Conservation (phyloP, 2,888 invertebrate species). For the Ornithoptera alexandrae region DNA sequence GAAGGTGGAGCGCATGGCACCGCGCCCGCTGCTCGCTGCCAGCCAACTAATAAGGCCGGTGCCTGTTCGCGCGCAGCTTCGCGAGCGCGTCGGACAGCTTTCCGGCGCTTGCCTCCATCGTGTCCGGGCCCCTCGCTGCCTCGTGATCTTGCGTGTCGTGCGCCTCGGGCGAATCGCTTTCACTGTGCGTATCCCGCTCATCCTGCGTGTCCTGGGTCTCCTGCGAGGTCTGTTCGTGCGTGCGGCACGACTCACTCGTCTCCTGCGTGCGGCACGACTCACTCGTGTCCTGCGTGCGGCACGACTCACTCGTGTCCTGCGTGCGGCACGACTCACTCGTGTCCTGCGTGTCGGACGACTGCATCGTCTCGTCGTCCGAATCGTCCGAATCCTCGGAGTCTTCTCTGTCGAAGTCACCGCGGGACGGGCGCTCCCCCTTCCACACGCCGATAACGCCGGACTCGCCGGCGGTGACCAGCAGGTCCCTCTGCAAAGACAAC, state of each 20-base stretch:
- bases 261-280: not conserved
- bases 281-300: not conserved
- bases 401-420: not conserved
- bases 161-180: no score
- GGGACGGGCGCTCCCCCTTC: slow-evolving; percentile 49
- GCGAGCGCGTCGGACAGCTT: slow-evolving; percentile 39
- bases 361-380: not conserved
- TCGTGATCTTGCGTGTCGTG: not conserved
- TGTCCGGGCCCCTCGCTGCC: no score
- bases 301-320: not conserved
- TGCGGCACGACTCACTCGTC: not conserved
- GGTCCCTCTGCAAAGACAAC: slow-evolving; percentile 68
- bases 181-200: not conserved
- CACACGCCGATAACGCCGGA: slow-evolving; percentile 84
- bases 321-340: not conserved
- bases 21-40: not conserved
- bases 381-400: not conserved
- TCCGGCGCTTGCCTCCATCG: slow-evolving; percentile 5
- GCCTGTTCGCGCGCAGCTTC: slow-evolving; percentile 49
- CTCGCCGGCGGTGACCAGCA: slow-evolving; percentile 86
- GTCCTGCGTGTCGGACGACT: not conserved
- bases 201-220: not conserved
- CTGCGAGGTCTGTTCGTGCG: not conserved
- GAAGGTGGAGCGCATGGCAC: no score
- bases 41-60: slow-evolving; percentile 54